Conservation (phyloP, 2,888 invertebrate species). For the Chaitophorus viminalis region DNA sequence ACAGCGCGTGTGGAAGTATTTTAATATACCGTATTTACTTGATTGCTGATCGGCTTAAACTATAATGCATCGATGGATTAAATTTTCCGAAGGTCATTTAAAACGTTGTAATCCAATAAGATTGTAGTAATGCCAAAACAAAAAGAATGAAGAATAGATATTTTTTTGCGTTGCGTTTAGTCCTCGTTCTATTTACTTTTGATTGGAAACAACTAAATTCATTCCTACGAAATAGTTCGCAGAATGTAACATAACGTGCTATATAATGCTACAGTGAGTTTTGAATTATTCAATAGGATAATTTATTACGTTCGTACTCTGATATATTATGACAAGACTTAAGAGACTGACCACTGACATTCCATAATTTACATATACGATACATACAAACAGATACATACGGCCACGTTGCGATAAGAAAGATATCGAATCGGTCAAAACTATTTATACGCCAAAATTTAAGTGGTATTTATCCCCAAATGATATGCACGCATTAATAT, state of each 20-base stretch:
- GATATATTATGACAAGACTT: background rate
- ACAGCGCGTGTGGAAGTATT: background rate
- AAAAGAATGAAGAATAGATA: slow-evolving; percentile 29
- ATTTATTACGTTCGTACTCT: slow-evolving; percentile 8
- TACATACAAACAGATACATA: background rate
- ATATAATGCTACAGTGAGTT: background rate
- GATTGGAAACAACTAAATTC: background rate
- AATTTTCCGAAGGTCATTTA: slow-evolving; percentile 32
- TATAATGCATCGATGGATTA: background rate
- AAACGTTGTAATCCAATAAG: slow-evolving; percentile 3
- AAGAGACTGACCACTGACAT: no score
- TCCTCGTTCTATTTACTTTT: slow-evolving; percentile 34
- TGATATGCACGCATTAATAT: background rate
- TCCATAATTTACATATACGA: background rate
- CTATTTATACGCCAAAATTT: background rate
- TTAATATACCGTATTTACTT: background rate
- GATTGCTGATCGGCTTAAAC: background rate
- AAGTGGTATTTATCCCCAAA: background rate
- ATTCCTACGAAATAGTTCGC: background rate
- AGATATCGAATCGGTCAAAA: background rate
- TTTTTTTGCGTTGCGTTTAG: slow-evolving; percentile 1
- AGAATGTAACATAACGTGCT: background rate
- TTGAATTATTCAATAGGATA: slow-evolving; percentile 42
- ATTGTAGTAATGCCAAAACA: slow-evolving; percentile 8
- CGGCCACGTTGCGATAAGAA: background rate